Conservation (phyloP, 2,888 invertebrate genomes). For the Pantelozetes paolii region DNA sequence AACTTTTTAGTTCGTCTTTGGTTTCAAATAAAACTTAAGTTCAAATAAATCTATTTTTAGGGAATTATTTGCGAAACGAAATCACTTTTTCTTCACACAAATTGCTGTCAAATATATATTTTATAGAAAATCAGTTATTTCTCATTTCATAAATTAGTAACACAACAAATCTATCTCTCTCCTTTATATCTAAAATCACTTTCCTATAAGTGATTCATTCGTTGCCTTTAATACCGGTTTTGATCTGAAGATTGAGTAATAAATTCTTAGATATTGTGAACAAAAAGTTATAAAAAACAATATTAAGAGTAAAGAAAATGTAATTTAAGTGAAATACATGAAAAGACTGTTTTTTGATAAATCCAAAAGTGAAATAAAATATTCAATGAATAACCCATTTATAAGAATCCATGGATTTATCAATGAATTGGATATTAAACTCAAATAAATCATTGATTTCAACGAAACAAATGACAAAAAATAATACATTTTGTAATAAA, state of each 20-base stretch:
- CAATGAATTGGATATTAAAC: not conserved
- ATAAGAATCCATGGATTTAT: no score
- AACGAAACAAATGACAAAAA: not conserved
- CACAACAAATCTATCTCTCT: not conserved
- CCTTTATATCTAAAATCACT: not conserved
- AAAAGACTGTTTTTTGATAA: not conserved
- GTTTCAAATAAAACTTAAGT: not conserved
- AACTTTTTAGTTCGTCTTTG: not conserved
- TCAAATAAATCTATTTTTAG: not conserved
- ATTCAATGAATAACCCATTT: not conserved
- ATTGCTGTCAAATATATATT: not conserved
- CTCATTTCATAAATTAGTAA: constrained; percentile 5
- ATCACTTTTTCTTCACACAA: not conserved
- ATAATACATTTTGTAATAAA: not conserved
- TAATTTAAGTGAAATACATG: not conserved
- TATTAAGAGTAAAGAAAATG: not conserved
- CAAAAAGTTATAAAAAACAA: not conserved
- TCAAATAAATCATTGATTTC: constrained; percentile 15
- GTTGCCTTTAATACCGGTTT: not conserved
- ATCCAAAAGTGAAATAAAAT: not conserved
- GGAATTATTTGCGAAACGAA: no score
- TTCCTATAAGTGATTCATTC: not conserved
- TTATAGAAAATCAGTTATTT: not conserved
- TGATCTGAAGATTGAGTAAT: not conserved
- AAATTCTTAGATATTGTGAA: constrained; percentile 14